Percentiles rank a stretch among this genome's conserved stretches.
phyloP scores from a whole-genome alignment of 2,888 invertebrate genomes.

The Nemoura dubitans region DNA sequence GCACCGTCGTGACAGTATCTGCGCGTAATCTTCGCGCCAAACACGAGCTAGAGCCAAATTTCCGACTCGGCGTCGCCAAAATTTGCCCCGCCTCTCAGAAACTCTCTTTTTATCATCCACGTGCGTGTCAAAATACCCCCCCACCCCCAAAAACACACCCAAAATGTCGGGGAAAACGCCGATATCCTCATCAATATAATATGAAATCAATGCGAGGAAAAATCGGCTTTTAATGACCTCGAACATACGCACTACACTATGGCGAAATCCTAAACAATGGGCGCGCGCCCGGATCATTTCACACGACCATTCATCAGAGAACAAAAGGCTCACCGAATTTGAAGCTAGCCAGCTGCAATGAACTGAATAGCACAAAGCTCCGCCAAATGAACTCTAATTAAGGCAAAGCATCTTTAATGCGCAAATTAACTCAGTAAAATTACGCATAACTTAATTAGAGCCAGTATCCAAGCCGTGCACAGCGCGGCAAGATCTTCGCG shows the following conservation, averaged over 20 bases:
- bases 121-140: neutral
- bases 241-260: neutral
- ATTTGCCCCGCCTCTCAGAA: neutral
- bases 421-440: slow-evolving; percentile 2
- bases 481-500: neutral
- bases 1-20: neutral
- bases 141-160: neutral
- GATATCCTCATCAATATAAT: neutral
- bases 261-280: neutral
- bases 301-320: neutral
- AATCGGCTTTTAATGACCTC: neutral
- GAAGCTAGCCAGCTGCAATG: neutral
- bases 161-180: neutral
- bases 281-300: neutral
- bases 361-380: slow-evolving; percentile 2
- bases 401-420: slow-evolving; percentile 13
- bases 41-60: neutral
- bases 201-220: neutral
- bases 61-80: neutral
- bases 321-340: neutral
- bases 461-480: neutral
- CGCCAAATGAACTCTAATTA: slow-evolving; percentile 25
- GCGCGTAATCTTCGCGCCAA: neutral
- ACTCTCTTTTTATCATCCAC: neutral
- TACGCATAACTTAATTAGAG: neutral